phyloP scores from a whole-genome alignment of 2,113 vertebrate genomes.

The Semnornis frantzii region DNA sequence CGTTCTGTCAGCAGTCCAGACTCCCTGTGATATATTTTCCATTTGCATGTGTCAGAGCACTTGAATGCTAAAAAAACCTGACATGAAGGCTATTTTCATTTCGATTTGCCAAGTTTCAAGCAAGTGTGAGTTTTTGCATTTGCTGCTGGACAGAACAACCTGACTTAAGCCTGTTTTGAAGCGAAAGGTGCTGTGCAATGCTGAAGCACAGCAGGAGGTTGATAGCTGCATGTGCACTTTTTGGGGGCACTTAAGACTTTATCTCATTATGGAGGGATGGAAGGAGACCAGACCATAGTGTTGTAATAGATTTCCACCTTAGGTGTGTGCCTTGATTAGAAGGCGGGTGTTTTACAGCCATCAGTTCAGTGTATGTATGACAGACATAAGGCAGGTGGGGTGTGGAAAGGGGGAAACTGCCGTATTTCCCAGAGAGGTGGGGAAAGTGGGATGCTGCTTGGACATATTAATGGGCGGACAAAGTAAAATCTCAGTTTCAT shows the following conservation, averaged over 20 bases:
- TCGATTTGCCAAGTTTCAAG: not conserved
- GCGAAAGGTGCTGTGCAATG: not conserved
- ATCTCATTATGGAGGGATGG: not conserved
- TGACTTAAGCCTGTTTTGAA: not conserved
- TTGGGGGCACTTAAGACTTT: not conserved
- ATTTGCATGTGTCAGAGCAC: constrained; percentile 44
- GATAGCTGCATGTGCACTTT: not conserved
- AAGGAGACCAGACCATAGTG: not conserved
- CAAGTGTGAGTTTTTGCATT: not conserved
- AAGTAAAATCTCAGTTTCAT: not conserved
- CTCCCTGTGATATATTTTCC: constrained; percentile 36
- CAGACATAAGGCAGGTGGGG: not conserved
- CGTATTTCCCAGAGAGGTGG: not conserved
- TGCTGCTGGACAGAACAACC: not conserved
- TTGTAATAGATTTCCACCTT: not conserved
- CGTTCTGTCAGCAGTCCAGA: not conserved
- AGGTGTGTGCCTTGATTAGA: not conserved
- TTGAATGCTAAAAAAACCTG: not conserved
- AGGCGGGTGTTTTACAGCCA: not conserved
- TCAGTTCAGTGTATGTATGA: not conserved
- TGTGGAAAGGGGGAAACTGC: not conserved
- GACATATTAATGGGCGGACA: not conserved
- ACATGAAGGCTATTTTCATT: not conserved
- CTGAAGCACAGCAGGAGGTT: not conserved
- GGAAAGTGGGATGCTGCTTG: not conserved